Percentiles rank a stretch among this genome's conserved stretches.
Evolutionary conservation across 2,888 invertebrate species (phyloP).

Genomic region (Fragum fragum): DNA sequence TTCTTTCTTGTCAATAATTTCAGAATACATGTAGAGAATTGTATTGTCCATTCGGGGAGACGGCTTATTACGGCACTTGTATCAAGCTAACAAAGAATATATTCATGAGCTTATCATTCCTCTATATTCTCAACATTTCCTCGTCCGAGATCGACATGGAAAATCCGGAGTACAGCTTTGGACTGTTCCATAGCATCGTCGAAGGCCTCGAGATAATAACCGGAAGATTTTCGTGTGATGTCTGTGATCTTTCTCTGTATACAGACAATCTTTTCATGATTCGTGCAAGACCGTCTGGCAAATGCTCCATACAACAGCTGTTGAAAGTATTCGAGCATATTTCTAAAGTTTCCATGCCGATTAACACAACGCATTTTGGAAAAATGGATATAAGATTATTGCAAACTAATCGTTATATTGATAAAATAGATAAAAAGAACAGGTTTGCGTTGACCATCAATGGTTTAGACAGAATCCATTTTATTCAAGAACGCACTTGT

Average conservation of each 20-base stretch:
- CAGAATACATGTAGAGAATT: neutral
- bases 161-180: neutral
- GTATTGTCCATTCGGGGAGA: constrained; percentile 1
- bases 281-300: neutral
- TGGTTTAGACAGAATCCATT: neutral
- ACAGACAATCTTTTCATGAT: neutral
- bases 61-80: neutral
- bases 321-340: neutral
- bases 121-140: neutral
- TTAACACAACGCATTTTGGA: neutral
- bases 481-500: neutral
- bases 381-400: neutral
- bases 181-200: neutral
- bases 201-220: neutral
- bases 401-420: neutral
- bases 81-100: neutral
- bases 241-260: neutral
- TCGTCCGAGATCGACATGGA: neutral
- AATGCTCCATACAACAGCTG: neutral
- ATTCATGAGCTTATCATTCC: neutral
- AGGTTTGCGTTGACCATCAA: neutral
- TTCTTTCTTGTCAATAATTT: too few species aligned
- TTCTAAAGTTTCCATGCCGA: neutral
- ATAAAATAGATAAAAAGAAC: neutral
- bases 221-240: neutral